These are phyloP conservation scores for Drosophila baimaii DNA, from an alignment of 1,140 invertebrate species.

Conservation along the genomic window DNA sequence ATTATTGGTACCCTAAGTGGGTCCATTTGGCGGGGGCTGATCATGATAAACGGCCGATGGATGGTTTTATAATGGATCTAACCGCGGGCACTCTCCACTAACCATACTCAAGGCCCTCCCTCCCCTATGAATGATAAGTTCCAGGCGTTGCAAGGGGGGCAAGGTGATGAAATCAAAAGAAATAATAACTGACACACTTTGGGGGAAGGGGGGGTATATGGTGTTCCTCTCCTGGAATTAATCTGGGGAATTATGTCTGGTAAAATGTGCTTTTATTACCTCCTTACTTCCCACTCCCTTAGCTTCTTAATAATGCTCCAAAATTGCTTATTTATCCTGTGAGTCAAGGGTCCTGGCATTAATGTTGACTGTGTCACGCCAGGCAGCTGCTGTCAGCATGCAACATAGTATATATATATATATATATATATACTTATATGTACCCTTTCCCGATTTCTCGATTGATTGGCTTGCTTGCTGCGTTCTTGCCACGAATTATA, in stretches of 20 bases:
- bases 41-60: slow-evolving; percentile 46
- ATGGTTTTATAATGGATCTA: slow-evolving; percentile 42
- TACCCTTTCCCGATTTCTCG: not conserved
- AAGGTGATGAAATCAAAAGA: slow-evolving; percentile 2
- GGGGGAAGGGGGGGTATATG: too few relatives aligned
- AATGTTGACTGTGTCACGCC: not conserved
- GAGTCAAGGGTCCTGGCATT: not conserved
- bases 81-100: slow-evolving; percentile 12
- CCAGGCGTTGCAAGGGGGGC: not conserved
- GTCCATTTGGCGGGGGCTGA: slow-evolving; percentile 41
- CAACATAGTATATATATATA: too few relatives aligned
- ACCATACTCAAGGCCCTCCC: too few relatives aligned
- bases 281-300: too few relatives aligned
- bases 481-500: slow-evolving; percentile 29
- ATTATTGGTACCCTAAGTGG: slow-evolving; percentile 36
- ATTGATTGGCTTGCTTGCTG: slow-evolving; percentile 35
- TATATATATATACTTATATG: too few relatives aligned
- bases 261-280: too few relatives aligned
- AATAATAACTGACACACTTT: not conserved
- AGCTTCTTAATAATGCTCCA: too few relatives aligned
- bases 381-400: slow-evolving; percentile 30
- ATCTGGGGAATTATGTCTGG: too few relatives aligned
- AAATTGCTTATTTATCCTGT: not conserved
- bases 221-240: too few relatives aligned
- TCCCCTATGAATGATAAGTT: slow-evolving; percentile 1